Evolutionary conservation across 1,140 invertebrate genomes (phyloP).

Genomic region (Manduca sexta): DNA sequence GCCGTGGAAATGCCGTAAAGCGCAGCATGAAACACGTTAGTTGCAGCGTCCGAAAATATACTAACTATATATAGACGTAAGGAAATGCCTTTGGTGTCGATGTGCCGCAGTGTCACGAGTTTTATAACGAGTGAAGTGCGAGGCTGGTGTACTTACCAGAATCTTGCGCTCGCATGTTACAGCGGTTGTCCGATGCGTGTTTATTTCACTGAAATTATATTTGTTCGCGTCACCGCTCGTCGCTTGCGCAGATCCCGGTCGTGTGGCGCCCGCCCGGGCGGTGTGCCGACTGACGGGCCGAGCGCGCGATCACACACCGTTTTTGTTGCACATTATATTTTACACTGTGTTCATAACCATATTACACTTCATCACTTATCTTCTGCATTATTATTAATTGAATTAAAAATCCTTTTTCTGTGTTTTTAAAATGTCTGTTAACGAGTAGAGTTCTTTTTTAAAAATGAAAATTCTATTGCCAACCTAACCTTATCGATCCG

Average conservation of each 20-base stretch:
- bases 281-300: conserved; percentile 58
- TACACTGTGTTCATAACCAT: conserved; percentile 10
- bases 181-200: conserved; percentile 48
- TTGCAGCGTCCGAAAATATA: conserved; percentile 54
- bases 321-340: conserved; percentile 3
- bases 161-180: conserved; percentile 55
- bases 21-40: conserved; percentile 39
- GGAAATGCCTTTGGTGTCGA: conserved; percentile 16
- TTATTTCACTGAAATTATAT: conserved; percentile 62
- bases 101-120: conserved; percentile 6
- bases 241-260: conserved; percentile 66
- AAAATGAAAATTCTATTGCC: too few species aligned
- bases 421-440: too few species aligned
- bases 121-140: conserved; percentile 8
- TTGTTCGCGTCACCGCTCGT: conserved; percentile 40
- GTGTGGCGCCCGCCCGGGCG: conserved; percentile 71
- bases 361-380: neutral
- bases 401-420: too few species aligned
- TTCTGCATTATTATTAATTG: too few species aligned
- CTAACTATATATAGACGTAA: conserved; percentile 39
- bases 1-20: conserved; percentile 27
- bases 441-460: too few species aligned
- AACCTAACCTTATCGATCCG: too few species aligned
- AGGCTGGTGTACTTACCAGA: conserved; percentile 52
- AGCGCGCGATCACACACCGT: conserved; percentile 30